Base-by-base conservation (phyloP, 2,797 vertebrate species). In the Gambusia yucatana region DNA sequence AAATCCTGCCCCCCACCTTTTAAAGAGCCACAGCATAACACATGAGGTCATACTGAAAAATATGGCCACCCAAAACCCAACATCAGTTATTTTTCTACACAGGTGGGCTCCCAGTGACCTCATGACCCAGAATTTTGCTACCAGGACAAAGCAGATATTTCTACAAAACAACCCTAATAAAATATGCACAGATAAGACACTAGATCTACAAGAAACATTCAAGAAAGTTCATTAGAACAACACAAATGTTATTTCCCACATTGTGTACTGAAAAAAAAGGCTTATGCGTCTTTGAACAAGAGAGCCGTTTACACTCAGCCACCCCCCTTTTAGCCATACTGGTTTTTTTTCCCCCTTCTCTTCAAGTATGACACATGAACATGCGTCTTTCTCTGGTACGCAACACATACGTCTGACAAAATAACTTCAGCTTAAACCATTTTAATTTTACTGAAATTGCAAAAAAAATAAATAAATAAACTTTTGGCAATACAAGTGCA, bases 101-200 rank as follows among this genome's bases (percentile, higher is more conserved):
- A 93, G 90, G 89, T 89, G 90, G 88, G 87, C 85, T 83, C 86
- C 89, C 83, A 30, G 48, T 90, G 89, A 94, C 90, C 93, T 76
- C 52, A 36, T 90, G 87, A 92, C 90, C 84, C 73, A 85, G 77
- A 82, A 83, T 82, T 89, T 72, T 83, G 74, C 61, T 78, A 85
- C 78, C 70, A 78, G 78, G 73, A 89, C 25, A 50, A 57, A 88
- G 79, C 22, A 82, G 80, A 55, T 57, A 71, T 65, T 75, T 87
- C 22, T 77, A 77, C 33, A 0, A 81, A 77, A 78, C 22, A 47
- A 39, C 25, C 22, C 17, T n/a, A 39, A 77, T 39, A 76, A 11
- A 1, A 79, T 57, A 69, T 69, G 33, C 30, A 78, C 9, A 43
- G 1, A 47, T 47, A 25, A 33, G 9, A 17, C 17, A 7, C 14